Evolutionary conservation across 1,140 invertebrate genomes (phyloP), one percentile per base, ranked within the genome.

Genomic region (Lepidotrigona ventralis): DNA sequence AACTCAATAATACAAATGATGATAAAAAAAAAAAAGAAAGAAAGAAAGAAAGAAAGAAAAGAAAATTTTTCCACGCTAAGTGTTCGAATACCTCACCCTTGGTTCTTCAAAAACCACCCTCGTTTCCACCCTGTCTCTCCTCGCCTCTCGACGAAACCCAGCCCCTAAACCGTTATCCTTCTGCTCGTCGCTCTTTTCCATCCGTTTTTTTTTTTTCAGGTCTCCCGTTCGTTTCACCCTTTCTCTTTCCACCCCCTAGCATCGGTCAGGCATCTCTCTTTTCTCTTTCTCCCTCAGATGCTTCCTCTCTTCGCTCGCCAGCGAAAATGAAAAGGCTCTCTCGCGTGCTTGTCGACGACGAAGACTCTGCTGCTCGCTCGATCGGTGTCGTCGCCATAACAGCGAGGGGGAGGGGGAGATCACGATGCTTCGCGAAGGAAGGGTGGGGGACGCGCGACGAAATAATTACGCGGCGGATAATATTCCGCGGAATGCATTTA

Each of bases 271-370:
- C 12, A 21, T 46, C 39, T 46, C 39, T 46, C 39, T 46, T 8
- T 8, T 46, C 39, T 46, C 11, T 46, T 46, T 21, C 23, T 39
- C n/a, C 21, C 9, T n/a, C 15, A 11, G 58, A 60, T n/a, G 58
- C 23, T 60, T 0, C 19, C 39, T 46, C 39, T 46, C 6, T 39
- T 39, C 60, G 54, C 39, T 79, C 66, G 68, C 54, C 76, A 6
- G 26, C 51, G 79, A 53, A 63, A 72, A 63, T 80, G 69, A 73
- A 73, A 80, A 72, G 69, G 12, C 69, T 15, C 69, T 15, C 51
- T 51, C 53, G 15, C 26, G 29, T 23, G 26, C 54, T 51, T 4
- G 74, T 46, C 33, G 58, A 17, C 26, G 51, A 29, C 21, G 51
- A 26, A 8, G 17, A 19, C 21, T 29, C 51, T 21, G 46, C 19